Percentiles rank a stretch among this genome's conserved stretches.
phyloP scores from a whole-genome alignment of 1,140 invertebrate species.

The Dysdera silvatica region DNA sequence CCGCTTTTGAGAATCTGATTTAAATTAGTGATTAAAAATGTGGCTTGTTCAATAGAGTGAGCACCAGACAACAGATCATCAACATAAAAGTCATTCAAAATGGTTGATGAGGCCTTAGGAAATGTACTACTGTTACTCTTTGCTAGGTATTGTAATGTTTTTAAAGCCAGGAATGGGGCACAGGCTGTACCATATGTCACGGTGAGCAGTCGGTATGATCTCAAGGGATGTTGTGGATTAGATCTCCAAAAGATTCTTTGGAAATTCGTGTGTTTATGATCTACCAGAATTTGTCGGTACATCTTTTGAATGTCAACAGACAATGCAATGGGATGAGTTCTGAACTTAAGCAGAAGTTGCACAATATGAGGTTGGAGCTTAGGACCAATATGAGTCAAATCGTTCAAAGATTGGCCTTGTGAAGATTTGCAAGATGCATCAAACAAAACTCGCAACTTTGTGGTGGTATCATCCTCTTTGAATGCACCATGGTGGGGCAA shows the following conservation, averaged over 20 bases:
- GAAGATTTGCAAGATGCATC: constrained; percentile 38
- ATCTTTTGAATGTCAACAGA: constrained; percentile 42
- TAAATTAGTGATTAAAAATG: constrained; percentile 29
- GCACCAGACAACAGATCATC: constrained; percentile 37
- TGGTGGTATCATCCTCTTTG: constrained; percentile 37
- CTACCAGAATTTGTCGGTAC: not conserved
- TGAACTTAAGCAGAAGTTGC: constrained; percentile 33
- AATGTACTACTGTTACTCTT: constrained; percentile 31
- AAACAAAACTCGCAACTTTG: constrained; percentile 42
- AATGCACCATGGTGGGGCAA: constrained; percentile 46
- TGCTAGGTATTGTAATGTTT: constrained; percentile 35
- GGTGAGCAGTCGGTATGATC: constrained; percentile 36
- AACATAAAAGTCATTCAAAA: constrained; percentile 35
- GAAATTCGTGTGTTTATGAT: constrained; percentile 32
- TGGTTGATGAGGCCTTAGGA: constrained; percentile 21
- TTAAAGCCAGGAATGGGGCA: constrained; percentile 38
- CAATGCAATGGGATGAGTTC: constrained; percentile 34
- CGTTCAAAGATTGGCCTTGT: constrained; percentile 38
- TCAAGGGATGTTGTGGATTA: constrained; percentile 33
- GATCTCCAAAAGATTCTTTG: constrained; percentile 45
- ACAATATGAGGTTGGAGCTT: constrained; percentile 31
- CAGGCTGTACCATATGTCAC: constrained; percentile 40
- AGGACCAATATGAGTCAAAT: constrained; percentile 35
- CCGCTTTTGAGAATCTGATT: constrained; percentile 28
- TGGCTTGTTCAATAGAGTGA: constrained; percentile 25